Evolutionary conservation across 1,140 invertebrate genomes (phyloP), one percentile per base, ranked within the genome.

Genomic region (Drosophila littoralis): DNA sequence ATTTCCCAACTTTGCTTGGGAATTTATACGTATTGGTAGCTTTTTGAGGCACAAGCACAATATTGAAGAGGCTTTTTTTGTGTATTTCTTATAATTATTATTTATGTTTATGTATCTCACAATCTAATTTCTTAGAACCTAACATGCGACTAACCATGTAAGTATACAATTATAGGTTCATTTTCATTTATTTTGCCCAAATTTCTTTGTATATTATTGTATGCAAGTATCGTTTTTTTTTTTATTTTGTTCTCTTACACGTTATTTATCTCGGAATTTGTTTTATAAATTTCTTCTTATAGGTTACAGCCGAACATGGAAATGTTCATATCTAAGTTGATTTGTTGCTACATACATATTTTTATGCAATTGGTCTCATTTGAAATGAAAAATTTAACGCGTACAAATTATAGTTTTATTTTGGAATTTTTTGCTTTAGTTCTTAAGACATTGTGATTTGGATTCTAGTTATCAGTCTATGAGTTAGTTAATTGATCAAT

Each of bases 91-190:
- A 65, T 65, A 79, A 52, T 76, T 83, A 61, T 74, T 79, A 68
- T 65, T 86, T 72, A 66, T 78, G 77, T 78, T 77, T 69, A 68
- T 33, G 50, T 82, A 77, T 85, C 58, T 77, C 79, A 65, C 67
- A 75, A 74, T 88, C 79, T 78, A 57, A 82, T 85, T 88, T 85
- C 85, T 77, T 89, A 90, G 85, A 90, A 68, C 66, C 77, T 88
- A 88, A 88, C 84, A 88, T 88, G 84, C 81, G 77, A 89, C 80
- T 89, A 88, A 89, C 80, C 83, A 86, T 83, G 85, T 89, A 88
- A 89, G 84, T 86, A 89, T 78, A 84, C 64, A 58, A 71, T 90
- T 71, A 52, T 67, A 59, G 81, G 63, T 60, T 74, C 17, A 61
- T 55, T 73, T 64, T 59, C 57, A 59, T 59, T 45, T 58, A 58